These are phyloP conservation scores for Diadema setosum DNA, from an alignment of 35 echinoderm and acorn worm genomes.

Conservation along the genomic window DNA sequence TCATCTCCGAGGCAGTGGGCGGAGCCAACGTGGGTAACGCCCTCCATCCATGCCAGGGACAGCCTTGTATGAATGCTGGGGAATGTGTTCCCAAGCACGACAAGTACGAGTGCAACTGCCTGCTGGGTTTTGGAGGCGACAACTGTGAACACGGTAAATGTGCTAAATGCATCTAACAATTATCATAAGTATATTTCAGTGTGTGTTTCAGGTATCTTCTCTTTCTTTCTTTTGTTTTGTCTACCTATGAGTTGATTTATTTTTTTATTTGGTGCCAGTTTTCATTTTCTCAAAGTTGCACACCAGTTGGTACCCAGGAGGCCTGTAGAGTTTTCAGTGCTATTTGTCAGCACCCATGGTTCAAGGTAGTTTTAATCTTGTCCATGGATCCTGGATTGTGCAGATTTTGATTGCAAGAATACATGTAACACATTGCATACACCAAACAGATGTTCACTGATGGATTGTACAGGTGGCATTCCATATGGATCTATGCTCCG, in stretches of 20 bases:
- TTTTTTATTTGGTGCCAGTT: too few relatives aligned
- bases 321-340: too few relatives aligned
- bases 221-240: neutral
- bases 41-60: constrained; percentile 64
- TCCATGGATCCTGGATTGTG: too few relatives aligned
- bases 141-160: constrained; percentile 86
- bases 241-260: neutral
- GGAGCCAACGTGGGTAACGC: constrained; percentile 85
- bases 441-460: too few relatives aligned
- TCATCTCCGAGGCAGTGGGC: constrained; percentile 70
- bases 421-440: too few relatives aligned
- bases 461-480: too few relatives aligned
- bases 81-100: constrained; percentile 79
- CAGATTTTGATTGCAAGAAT: too few relatives aligned
- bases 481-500: too few relatives aligned
- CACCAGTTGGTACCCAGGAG: too few relatives aligned
- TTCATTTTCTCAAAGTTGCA: too few relatives aligned
- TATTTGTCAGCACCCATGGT: too few relatives aligned
- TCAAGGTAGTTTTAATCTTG: too few relatives aligned
- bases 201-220: neutral
- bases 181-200: neutral
- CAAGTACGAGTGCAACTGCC: constrained; percentile 71
- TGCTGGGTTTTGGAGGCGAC: constrained; percentile 60
- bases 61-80: constrained; percentile 75
- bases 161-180: neutral